phyloP scores from a whole-genome alignment of 2,797 vertebrate species.

The Brotula barbata region DNA sequence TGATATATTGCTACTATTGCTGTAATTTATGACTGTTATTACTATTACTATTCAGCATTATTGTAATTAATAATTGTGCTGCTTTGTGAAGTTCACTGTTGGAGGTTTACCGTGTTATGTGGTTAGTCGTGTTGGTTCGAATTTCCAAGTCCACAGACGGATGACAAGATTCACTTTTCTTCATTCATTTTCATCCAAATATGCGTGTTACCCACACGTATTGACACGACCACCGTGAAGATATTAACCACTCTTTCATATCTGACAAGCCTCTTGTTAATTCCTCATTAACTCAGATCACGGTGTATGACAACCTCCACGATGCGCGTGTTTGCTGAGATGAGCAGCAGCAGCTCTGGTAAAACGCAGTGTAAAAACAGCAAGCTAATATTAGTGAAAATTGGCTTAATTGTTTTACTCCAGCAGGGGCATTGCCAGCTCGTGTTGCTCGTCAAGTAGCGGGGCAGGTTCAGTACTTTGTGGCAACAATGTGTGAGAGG shows the following conservation, averaged over 20 bases:
- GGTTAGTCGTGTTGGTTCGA: no score
- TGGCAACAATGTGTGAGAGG: neutral
- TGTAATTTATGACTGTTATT: no score
- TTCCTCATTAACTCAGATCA: conserved; percentile 53
- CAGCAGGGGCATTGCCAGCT: neutral
- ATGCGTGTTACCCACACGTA: conserved; percentile 18
- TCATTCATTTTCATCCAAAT: conserved; percentile 23
- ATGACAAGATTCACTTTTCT: conserved; percentile 21
- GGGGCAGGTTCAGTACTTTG: neutral
- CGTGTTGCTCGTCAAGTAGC: neutral
- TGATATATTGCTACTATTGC: no score
- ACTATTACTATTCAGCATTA: no score
- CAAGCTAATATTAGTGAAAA: neutral
- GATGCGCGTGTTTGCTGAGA: conserved; percentile 6
- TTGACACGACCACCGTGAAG: conserved; percentile 45
- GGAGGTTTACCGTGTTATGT: no score
- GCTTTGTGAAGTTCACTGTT: no score
- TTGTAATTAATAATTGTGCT: no score
- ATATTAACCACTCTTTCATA: conserved; percentile 55
- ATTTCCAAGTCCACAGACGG: no score
- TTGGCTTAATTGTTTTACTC: neutral
- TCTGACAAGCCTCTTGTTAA: conserved; percentile 60
- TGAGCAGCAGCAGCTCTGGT: conserved; percentile 21
- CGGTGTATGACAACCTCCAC: conserved; percentile 36
- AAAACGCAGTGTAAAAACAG: conserved; percentile 19